Conservation (phyloP, 2,888 invertebrate genomes). For the Campaea margaritaria region DNA sequence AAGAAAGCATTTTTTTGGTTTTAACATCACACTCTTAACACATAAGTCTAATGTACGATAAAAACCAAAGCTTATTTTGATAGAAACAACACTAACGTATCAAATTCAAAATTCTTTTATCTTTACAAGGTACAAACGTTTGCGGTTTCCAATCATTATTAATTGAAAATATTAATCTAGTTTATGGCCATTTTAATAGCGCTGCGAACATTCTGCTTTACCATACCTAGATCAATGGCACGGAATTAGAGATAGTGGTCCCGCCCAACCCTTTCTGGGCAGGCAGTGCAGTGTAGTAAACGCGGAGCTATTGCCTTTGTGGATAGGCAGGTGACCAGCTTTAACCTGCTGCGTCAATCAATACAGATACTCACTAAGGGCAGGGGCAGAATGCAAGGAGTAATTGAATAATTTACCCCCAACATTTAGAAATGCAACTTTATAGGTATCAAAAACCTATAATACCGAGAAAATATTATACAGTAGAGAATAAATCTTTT, state of each 20-base stretch:
- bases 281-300: no score
- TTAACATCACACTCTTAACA: no score
- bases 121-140: neutral
- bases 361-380: constrained; percentile 23
- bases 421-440: no score
- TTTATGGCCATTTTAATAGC: constrained; percentile 33
- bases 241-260: neutral
- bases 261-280: constrained; percentile 34
- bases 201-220: constrained; percentile 30
- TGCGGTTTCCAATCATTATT: constrained; percentile 7
- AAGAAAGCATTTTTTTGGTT: neutral
- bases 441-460: no score
- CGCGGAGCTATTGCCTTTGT: constrained; percentile 48
- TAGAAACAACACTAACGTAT: no score
- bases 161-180: constrained; percentile 30
- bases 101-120: neutral
- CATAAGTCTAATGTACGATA: no score
- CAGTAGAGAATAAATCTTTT: no score
- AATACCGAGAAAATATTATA: no score
- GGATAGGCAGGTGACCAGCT: constrained; percentile 43
- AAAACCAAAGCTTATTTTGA: no score
- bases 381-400: neutral
- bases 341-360: constrained; percentile 51
- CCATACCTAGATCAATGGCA: constrained; percentile 20
- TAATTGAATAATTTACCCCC: neutral